Conservation (phyloP, 1,140 invertebrate genomes). For the Acyrthosiphon pisum region DNA sequence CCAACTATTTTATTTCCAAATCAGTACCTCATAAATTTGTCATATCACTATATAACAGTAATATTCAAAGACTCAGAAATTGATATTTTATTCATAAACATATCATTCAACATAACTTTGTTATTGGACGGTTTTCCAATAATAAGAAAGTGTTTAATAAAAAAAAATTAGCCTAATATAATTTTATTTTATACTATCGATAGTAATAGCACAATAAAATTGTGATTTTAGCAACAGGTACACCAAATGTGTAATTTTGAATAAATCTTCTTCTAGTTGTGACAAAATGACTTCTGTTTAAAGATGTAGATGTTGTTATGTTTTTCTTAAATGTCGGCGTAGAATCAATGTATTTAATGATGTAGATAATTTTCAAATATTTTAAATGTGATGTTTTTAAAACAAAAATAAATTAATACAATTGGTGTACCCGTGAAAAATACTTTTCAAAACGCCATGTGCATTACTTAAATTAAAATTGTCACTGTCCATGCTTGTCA, state of each 20-base stretch:
- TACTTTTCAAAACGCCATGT: constrained; percentile 35
- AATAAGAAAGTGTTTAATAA: background rate
- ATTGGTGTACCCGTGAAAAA: constrained; percentile 47
- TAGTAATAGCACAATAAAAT: constrained; percentile 11
- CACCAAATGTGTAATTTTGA: constrained; percentile 59
- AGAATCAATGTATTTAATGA: background rate
- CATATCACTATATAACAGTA: background rate
- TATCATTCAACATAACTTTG: background rate
- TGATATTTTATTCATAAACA: background rate
- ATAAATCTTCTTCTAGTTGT: background rate
- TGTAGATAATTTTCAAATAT: background rate
- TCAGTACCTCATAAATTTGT: constrained; percentile 25
- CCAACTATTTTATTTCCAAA: constrained; percentile 26
- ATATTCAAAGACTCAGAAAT: background rate
- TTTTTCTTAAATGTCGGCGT: background rate
- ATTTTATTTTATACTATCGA: background rate
- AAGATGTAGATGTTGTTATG: constrained; percentile 45
- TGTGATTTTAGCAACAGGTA: constrained; percentile 46
- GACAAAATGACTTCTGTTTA: background rate
- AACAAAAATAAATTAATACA: constrained; percentile 24
- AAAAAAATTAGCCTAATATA: constrained; percentile 17
- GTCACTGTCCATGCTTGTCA: background rate
- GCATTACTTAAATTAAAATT: constrained; percentile 27
- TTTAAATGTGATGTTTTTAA: background rate
- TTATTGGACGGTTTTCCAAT: background rate